Evolutionary conservation across 2,797 vertebrate species (phyloP).

Genomic region (Pangasius larnaudii): DNA sequence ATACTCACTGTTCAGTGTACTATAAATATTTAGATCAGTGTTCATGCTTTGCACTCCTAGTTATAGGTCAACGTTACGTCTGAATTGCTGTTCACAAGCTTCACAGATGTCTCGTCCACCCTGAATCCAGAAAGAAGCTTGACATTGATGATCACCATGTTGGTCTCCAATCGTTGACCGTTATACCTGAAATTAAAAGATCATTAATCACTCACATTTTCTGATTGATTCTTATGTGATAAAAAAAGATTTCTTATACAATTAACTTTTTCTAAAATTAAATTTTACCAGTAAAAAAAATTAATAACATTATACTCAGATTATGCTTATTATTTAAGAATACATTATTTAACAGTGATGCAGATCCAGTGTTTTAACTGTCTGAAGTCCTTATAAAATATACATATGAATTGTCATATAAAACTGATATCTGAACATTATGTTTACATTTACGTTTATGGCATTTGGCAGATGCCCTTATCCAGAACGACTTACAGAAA

Average conservation of each 20-base stretch:
- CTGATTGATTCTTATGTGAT: neutral
- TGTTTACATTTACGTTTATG: too few species aligned
- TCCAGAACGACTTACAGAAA: too few species aligned
- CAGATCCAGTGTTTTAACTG: neutral
- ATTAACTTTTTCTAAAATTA: neutral
- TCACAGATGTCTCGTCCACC: constrained; percentile 62
- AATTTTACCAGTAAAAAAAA: neutral
- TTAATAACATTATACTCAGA: neutral
- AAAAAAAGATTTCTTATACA: neutral
- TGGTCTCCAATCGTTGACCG: constrained; percentile 72
- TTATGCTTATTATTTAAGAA: neutral
- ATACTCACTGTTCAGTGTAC: neutral
- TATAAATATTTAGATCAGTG: neutral
- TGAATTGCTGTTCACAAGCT: constrained; percentile 56
- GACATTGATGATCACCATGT: constrained; percentile 78
- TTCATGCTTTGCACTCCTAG: too few species aligned
- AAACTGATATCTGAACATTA: neutral
- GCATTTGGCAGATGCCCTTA: too few species aligned
- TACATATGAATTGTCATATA: neutral
- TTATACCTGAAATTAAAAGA: constrained; percentile 65
- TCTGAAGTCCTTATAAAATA: neutral
- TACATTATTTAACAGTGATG: too few species aligned
- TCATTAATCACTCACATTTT: neutral
- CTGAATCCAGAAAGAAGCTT: constrained; percentile 77
- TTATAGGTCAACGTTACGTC: neutral